Percentiles rank a stretch among this genome's conserved stretches.
Evolutionary conservation across 2,113 vertebrate species (phyloP).

Genomic region (Sapayoa aenigma): DNA sequence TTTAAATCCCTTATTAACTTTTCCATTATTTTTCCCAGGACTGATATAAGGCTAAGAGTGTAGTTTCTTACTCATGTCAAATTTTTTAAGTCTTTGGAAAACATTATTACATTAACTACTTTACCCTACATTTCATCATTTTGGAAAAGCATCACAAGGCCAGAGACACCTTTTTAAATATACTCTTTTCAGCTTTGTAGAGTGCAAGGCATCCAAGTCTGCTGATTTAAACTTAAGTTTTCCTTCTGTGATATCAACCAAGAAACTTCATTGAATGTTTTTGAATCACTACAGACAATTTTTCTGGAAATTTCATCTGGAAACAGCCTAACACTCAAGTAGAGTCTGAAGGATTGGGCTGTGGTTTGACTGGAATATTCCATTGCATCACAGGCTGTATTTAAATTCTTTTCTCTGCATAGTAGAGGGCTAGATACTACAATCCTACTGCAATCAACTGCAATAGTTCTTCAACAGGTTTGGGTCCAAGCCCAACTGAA

Average conservation of each 20-base stretch:
- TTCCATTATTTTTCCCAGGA: neutral
- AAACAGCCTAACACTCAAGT: neutral
- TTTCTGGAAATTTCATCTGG: neutral
- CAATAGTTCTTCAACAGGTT: neutral
- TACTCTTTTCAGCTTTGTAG: neutral
- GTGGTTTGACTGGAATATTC: neutral
- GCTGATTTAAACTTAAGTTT: neutral
- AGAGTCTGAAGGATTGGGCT: neutral
- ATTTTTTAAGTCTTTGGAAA: neutral
- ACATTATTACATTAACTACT: neutral
- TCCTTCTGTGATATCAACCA: neutral
- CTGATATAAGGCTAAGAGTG: neutral
- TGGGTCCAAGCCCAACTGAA: neutral
- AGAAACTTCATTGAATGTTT: neutral
- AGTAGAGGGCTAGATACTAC: neutral
- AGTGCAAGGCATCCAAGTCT: neutral
- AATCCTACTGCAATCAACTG: neutral
- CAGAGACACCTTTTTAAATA: neutral
- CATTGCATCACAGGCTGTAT: neutral
- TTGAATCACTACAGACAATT: neutral
- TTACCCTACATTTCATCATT: neutral
- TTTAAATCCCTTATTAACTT: constrained; percentile 14
- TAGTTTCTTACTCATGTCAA: neutral
- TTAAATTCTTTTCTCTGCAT: neutral
- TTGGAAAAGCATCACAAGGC: neutral